Evolutionary conservation across 2,888 invertebrate species (phyloP).

Genomic region (Perithous albicinctus): DNA sequence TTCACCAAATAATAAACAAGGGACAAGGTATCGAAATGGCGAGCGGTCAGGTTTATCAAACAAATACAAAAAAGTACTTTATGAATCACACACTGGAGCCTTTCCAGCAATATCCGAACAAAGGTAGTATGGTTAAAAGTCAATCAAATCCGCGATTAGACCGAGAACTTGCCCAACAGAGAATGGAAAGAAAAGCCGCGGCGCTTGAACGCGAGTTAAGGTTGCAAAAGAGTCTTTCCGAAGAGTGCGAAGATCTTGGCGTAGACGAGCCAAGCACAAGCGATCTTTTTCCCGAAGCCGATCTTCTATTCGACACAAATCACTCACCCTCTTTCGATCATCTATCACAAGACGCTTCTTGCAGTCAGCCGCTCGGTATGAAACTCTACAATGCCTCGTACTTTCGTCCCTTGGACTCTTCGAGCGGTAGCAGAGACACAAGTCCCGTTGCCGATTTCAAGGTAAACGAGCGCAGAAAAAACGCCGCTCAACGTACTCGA

Average conservation of each 20-base stretch:
- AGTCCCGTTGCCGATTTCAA: constrained; percentile 85
- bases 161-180: constrained; percentile 79
- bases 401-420: constrained; percentile 83
- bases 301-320: constrained; percentile 90
- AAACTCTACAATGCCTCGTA: constrained; percentile 80
- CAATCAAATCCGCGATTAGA: constrained; percentile 77
- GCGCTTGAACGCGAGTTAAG: constrained; percentile 86
- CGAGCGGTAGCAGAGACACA: constrained; percentile 84
- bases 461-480: constrained; percentile 78
- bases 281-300: constrained; percentile 92
- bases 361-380: constrained; percentile 81
- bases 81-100: constrained; percentile 81
- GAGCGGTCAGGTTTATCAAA: constrained; percentile 79
- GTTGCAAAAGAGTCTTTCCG: constrained; percentile 90
- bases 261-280: constrained; percentile 93
- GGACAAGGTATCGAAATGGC: constrained; percentile 81
- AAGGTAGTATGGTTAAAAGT: constrained; percentile 73
- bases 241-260: constrained; percentile 92
- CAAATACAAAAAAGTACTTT: constrained; percentile 81
- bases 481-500: constrained; percentile 71
- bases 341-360: constrained; percentile 85
- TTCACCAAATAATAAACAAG: constrained; percentile 83
- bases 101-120: constrained; percentile 79
- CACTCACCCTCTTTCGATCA: constrained; percentile 89
- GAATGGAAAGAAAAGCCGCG: constrained; percentile 85